Evolutionary conservation across 2,888 invertebrate genomes (phyloP).

Genomic region (Sinotaia quadrata): DNA sequence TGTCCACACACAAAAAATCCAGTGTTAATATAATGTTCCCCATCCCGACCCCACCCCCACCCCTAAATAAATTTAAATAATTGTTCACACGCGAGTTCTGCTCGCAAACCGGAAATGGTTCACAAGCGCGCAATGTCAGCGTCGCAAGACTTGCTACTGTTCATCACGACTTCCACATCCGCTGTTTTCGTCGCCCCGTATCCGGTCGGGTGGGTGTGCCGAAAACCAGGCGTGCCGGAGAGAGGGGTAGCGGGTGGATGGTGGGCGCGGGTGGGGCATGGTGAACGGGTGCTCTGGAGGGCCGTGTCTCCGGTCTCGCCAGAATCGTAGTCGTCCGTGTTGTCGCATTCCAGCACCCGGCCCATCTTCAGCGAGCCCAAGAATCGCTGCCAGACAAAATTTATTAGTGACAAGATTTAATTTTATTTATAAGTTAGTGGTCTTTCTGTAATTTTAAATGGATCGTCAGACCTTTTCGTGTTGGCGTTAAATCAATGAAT

Average conservation of each 20-base stretch:
- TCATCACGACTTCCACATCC: constrained; percentile 54
- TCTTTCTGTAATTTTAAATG: no score
- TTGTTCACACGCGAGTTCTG: no score
- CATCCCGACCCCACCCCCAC: background rate
- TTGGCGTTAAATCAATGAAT: no score
- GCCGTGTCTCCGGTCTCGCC: constrained; percentile 58
- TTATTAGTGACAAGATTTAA: no score
- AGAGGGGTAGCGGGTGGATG: constrained; percentile 32
- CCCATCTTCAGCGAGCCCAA: constrained; percentile 52
- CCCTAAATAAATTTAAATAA: background rate
- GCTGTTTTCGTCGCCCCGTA: constrained; percentile 41
- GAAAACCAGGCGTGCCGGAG: constrained; percentile 21
- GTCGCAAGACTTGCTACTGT: constrained; percentile 42
- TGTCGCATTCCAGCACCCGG: constrained; percentile 42
- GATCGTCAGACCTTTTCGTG: no score
- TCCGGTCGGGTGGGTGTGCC: constrained; percentile 15
- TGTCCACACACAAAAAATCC: no score
- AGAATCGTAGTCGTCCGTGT: constrained; percentile 51
- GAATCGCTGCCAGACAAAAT: constrained; percentile 46
- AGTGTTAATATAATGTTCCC: no score
- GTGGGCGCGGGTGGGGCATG: constrained; percentile 16
- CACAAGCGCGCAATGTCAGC: constrained; percentile 42
- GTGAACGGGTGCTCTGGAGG: constrained; percentile 42
- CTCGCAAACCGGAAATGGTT: no score
- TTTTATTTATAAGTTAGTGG: no score